phyloP scores from a whole-genome alignment of 2,888 invertebrate species.

The Erpobdella octoculata region DNA sequence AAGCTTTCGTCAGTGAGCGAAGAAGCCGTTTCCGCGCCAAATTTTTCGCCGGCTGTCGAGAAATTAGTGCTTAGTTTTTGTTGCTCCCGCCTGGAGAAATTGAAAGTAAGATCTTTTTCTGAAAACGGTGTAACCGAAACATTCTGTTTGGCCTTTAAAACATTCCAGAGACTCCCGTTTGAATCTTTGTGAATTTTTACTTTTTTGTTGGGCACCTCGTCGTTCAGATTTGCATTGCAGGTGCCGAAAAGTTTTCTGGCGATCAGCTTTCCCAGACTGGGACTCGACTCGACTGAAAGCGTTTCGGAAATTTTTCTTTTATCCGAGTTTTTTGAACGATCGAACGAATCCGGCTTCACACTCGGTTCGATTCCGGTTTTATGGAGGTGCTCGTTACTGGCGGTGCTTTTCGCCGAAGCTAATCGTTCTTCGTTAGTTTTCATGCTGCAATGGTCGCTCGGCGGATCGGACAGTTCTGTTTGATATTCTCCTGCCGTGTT shows the following conservation, averaged over 20 bases:
- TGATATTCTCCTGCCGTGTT: too few relatives aligned
- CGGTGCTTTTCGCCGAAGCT: not conserved
- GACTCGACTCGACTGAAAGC: too few relatives aligned
- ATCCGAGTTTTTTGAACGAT: too few relatives aligned
- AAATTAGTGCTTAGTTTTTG: not conserved
- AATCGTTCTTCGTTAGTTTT: constrained; percentile 7
- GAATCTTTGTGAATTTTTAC: not conserved
- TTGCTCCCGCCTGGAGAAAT: not conserved
- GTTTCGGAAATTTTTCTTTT: too few relatives aligned
- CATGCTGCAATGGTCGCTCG: too few relatives aligned
- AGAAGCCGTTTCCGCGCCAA: not conserved
- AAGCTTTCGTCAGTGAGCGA: not conserved
- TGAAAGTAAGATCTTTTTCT: not conserved
- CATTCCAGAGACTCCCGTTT: not conserved
- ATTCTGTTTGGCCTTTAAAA: not conserved
- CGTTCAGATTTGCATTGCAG: not conserved
- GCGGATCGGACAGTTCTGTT: too few relatives aligned
- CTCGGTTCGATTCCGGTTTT: not conserved
- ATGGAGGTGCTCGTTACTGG: not conserved
- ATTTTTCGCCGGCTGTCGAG: too few relatives aligned
- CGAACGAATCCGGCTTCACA: too few relatives aligned
- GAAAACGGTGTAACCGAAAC: not conserved
- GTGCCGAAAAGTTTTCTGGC: constrained; percentile 6
- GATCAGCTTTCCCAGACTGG: too few relatives aligned
- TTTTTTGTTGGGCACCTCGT: not conserved